A percentile compares a stretch with the other conserved stretches of the same genome.
These are phyloP conservation scores for Microtus oregoni DNA, from an alignment of 2,113 vertebrate genomes.

Conservation along the genomic window DNA sequence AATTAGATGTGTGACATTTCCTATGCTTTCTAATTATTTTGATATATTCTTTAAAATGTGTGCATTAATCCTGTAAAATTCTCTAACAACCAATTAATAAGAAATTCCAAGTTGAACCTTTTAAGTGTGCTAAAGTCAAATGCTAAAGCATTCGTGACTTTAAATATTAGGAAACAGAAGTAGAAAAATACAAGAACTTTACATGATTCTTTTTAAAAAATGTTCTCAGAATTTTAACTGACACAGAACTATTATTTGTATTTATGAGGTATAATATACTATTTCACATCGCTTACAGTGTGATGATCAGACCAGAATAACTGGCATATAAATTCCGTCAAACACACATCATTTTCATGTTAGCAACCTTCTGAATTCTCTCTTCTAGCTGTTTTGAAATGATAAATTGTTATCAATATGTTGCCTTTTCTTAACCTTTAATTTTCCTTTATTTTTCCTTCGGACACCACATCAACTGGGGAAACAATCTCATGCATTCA, in stretches of 20 bases:
- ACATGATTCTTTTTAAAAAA: not conserved
- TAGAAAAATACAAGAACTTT: conserved; percentile 36
- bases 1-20: conserved; percentile 55
- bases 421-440: conserved; percentile 58
- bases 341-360: not conserved
- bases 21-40: conserved; percentile 44
- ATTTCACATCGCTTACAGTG: not conserved
- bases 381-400: not conserved
- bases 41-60: conserved; percentile 61
- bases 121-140: conserved; percentile 38
- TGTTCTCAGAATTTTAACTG: not conserved
- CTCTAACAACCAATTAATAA: conserved; percentile 42
- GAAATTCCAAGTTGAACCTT: conserved; percentile 27
- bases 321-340: not conserved
- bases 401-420: not conserved
- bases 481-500: not conserved
- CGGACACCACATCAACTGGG: not conserved
- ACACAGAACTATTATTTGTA: not conserved
- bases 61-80: conserved; percentile 53
- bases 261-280: not conserved
- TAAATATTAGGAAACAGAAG: conserved; percentile 37
- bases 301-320: not conserved
- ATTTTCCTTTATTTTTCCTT: conserved; percentile 9
- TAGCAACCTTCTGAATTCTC: not conserved
- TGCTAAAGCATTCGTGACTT: conserved; percentile 29